phyloP scores from a whole-genome alignment of 1,140 invertebrate genomes.

The Zaprionus gabonicus region DNA sequence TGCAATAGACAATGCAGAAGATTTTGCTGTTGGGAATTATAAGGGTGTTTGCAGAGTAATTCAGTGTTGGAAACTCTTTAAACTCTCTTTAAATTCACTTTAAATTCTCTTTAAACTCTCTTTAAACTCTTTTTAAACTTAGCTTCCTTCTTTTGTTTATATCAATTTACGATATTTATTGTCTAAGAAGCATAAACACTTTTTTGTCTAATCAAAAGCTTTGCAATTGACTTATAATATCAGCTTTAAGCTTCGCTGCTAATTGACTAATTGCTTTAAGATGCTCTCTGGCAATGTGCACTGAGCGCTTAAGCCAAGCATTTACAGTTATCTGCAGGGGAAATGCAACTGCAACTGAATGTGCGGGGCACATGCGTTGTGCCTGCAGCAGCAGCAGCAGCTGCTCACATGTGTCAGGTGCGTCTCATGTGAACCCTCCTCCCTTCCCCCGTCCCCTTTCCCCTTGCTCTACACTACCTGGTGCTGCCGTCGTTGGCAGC shows the following conservation, averaged over 20 bases:
- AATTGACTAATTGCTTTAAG: constrained; percentile 3
- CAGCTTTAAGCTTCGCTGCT: not conserved
- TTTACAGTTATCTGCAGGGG: not conserved
- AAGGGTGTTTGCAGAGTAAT: no score
- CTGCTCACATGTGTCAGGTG: constrained; percentile 9
- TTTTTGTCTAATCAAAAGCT: no score
- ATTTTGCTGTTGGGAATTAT: no score
- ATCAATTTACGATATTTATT: no score
- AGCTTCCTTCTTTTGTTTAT: no score
- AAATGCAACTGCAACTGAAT: not conserved
- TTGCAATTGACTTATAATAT: not conserved
- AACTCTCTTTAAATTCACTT: no score
- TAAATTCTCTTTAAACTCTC: no score
- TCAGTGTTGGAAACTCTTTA: no score
- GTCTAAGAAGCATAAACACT: no score
- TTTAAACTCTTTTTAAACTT: no score
- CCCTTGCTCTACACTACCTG: not conserved
- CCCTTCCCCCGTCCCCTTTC: not conserved
- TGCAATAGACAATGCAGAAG: no score
- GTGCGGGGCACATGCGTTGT: constrained; percentile 3
- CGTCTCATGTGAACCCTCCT: not conserved
- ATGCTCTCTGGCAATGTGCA: not conserved
- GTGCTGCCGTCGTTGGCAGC: constrained; percentile 18
- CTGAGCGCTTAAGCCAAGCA: not conserved
- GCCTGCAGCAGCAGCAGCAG: constrained; percentile 35